Conservation (phyloP, 1,140 invertebrate species). For the Neodiprion pinetum region DNA sequence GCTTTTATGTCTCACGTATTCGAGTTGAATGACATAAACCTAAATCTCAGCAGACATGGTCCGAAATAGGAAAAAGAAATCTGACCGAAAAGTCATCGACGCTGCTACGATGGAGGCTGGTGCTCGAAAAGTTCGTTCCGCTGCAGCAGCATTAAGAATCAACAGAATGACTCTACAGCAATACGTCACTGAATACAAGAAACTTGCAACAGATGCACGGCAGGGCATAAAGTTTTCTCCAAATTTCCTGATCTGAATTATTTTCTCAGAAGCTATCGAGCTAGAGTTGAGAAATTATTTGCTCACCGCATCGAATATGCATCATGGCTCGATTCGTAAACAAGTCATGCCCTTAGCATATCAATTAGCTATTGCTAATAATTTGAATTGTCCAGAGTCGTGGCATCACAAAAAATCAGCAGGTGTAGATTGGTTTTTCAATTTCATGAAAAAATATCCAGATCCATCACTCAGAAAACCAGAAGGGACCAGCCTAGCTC, state of each 20-base stretch:
- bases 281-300: background rate
- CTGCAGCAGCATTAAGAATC: no score
- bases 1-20: background rate
- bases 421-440: constrained; percentile 51
- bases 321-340: background rate
- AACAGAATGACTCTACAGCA: no score
- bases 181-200: no score
- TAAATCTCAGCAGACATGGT: background rate
- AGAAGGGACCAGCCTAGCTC: constrained; percentile 50
- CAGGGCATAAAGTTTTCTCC: no score
- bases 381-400: constrained; percentile 17
- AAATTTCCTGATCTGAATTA: no score
- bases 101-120: no score
- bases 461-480: constrained; percentile 49
- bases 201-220: no score
- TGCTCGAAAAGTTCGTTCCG: no score
- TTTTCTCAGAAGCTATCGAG: background rate
- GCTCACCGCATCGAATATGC: background rate
- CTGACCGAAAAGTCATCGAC: no score
- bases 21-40: background rate
- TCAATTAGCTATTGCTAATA: constrained; percentile 23
- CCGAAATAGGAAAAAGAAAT: no score
- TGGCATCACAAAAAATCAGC: constrained; percentile 34
- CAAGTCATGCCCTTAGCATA: constrained; percentile 25
- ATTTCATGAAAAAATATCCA: constrained; percentile 52